Conservation (phyloP, 1,140 invertebrate species). For the Drosophila pandora region DNA sequence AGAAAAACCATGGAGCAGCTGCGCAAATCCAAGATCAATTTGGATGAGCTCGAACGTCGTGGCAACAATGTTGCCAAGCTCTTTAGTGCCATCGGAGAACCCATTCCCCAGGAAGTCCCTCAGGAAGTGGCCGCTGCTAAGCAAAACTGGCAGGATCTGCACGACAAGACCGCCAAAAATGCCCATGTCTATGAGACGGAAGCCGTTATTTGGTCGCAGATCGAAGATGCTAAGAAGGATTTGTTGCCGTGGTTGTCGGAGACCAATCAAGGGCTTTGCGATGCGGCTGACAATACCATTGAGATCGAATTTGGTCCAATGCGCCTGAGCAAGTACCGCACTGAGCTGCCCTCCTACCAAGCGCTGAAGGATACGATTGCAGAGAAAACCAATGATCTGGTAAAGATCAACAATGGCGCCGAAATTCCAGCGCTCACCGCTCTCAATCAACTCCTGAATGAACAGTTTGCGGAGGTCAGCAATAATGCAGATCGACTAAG, state of each 20-base stretch:
- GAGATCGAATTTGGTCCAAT: conserved; percentile 92
- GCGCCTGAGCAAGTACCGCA: conserved; percentile 92
- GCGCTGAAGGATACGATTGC: conserved; percentile 90
- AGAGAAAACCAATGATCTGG: conserved; percentile 91
- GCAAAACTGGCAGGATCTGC: conserved; percentile 90
- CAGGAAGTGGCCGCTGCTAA: conserved; percentile 87
- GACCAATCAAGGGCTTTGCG: conserved; percentile 90
- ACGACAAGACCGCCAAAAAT: conserved; percentile 88
- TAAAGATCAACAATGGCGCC: conserved; percentile 90
- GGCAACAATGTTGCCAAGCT: conserved; percentile 89
- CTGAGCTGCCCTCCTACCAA: conserved; percentile 91
- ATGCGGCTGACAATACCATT: conserved; percentile 89
- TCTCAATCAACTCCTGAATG: conserved; percentile 88
- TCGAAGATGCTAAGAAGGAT: conserved; percentile 93
- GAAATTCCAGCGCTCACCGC: conserved; percentile 88
- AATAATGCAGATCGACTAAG: conserved; percentile 91
- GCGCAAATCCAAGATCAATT: conserved; percentile 89
- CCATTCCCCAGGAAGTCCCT: conserved; percentile 88
- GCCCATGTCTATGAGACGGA: conserved; percentile 93
- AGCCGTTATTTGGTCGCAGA: conserved; percentile 95
- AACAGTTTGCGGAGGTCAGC: conserved; percentile 91
- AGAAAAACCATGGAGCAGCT: conserved; percentile 90
- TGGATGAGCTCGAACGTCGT: conserved; percentile 91
- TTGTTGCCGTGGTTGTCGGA: conserved; percentile 93
- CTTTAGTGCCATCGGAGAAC: conserved; percentile 89